Conservation (phyloP, 2,797 vertebrate species). For the Streptopelia turtur region DNA sequence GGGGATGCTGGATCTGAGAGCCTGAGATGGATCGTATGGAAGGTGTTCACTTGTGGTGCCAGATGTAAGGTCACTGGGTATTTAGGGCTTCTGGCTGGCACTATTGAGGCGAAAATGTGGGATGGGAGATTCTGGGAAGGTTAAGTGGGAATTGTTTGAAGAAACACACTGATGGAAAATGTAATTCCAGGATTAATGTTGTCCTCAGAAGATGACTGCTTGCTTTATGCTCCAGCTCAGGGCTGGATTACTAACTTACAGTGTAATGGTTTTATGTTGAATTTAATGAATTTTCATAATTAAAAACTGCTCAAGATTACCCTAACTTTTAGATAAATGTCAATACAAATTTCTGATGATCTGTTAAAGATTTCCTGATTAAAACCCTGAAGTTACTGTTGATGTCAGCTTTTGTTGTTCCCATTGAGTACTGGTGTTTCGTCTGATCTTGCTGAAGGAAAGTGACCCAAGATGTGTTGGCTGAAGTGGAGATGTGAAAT, state of each 20-base stretch:
- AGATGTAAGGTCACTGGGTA: background rate
- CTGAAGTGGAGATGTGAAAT: background rate
- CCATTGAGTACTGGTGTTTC: background rate
- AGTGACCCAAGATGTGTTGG: background rate
- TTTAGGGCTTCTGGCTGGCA: background rate
- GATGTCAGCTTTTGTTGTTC: background rate
- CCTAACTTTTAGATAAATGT: background rate
- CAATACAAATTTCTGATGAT: background rate
- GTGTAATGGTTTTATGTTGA: background rate
- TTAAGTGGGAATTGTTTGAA: background rate
- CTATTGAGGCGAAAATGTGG: background rate
- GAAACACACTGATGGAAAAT: background rate
- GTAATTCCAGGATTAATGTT: background rate
- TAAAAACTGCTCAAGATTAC: background rate
- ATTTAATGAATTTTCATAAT: background rate
- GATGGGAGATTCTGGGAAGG: background rate
- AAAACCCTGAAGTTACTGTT: background rate
- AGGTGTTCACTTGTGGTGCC: background rate
- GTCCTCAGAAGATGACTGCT: background rate
- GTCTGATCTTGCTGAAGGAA: background rate
- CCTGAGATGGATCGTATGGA: background rate
- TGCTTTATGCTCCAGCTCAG: background rate
- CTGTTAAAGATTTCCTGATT: background rate
- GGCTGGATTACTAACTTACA: background rate
- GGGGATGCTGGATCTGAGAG: background rate